These are phyloP conservation scores for Schizaphis graminum DNA, from an alignment of 2,888 invertebrate genomes.

Conservation along the genomic window DNA sequence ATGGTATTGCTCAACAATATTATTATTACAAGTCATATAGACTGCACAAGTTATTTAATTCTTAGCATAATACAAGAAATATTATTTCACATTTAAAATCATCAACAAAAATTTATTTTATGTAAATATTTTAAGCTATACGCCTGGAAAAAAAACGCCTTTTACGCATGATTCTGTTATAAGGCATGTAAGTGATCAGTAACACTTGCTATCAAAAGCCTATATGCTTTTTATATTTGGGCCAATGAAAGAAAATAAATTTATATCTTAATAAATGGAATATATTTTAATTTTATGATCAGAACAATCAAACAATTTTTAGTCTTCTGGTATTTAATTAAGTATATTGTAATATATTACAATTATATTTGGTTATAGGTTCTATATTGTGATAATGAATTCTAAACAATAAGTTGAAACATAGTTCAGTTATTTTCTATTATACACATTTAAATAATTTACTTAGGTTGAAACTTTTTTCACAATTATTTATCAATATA, in stretches of 20 bases:
- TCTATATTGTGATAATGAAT: not conserved
- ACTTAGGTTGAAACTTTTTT: not conserved
- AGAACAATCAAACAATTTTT: not conserved
- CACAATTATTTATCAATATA: not conserved
- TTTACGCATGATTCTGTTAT: conserved; percentile 52
- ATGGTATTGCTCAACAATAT: not conserved
- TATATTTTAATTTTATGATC: not conserved
- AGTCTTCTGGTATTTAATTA: not conserved
- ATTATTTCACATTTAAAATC: not conserved
- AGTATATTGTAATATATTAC: too few species aligned
- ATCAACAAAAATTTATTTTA: not conserved
- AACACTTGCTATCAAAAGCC: not conserved
- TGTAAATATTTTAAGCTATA: conserved; percentile 45
- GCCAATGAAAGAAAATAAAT: not conserved
- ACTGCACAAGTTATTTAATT: not conserved
- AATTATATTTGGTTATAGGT: not conserved
- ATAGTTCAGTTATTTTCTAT: not conserved
- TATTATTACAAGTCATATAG: not conserved
- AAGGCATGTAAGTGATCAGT: conserved; percentile 41
- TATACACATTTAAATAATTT: not conserved
- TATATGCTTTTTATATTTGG: not conserved
- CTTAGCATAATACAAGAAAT: not conserved
- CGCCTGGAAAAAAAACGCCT: conserved; percentile 37
- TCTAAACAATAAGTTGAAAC: not conserved
- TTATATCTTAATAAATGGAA: not conserved